phyloP scores from a whole-genome alignment of 1,140 invertebrate genomes.

The Ectropis grisescens region DNA sequence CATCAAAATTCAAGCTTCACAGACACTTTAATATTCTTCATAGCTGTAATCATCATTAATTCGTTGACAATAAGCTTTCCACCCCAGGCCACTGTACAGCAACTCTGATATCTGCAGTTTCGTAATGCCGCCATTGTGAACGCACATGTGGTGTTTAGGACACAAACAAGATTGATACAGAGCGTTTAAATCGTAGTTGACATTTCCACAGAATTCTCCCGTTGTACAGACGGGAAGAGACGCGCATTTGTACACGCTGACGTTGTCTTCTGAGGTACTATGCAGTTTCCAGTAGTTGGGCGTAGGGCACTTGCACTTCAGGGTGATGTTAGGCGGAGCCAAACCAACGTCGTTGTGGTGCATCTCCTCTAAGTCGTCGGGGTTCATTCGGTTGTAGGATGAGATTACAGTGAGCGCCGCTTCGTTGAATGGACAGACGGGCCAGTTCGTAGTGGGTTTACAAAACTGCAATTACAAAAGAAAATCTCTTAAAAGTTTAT shows the following conservation, averaged over 20 bases:
- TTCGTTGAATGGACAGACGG: constrained; percentile 25
- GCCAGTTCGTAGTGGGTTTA: constrained; percentile 33
- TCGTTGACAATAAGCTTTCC: constrained; percentile 70
- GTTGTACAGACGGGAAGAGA: constrained; percentile 35
- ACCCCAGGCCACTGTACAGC: constrained; percentile 71
- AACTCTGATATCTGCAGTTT: constrained; percentile 67
- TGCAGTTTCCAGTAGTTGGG: constrained; percentile 46
- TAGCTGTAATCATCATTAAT: constrained; percentile 31
- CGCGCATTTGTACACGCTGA: constrained; percentile 26
- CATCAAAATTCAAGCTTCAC: no score
- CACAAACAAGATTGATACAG: constrained; percentile 76
- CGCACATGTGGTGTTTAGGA: constrained; percentile 72
- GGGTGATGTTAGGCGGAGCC: constrained; percentile 36
- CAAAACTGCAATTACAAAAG: constrained; percentile 55
- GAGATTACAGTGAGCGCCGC: constrained; percentile 26
- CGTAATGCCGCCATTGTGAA: constrained; percentile 57
- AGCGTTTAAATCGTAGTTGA: constrained; percentile 67
- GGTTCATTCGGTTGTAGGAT: constrained; percentile 31
- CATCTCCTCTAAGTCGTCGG: constrained; percentile 42
- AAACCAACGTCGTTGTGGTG: constrained; percentile 43
- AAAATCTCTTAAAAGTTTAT: constrained; percentile 5
- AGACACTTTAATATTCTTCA: constrained; percentile 44
- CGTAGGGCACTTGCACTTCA: constrained; percentile 33
- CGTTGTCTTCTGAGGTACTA: constrained; percentile 9
- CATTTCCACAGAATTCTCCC: constrained; percentile 48